These are phyloP conservation scores for Ophioderma brevispina DNA, from an alignment of 35 echinoderm and acorn worm genomes.

Conservation along the genomic window DNA sequence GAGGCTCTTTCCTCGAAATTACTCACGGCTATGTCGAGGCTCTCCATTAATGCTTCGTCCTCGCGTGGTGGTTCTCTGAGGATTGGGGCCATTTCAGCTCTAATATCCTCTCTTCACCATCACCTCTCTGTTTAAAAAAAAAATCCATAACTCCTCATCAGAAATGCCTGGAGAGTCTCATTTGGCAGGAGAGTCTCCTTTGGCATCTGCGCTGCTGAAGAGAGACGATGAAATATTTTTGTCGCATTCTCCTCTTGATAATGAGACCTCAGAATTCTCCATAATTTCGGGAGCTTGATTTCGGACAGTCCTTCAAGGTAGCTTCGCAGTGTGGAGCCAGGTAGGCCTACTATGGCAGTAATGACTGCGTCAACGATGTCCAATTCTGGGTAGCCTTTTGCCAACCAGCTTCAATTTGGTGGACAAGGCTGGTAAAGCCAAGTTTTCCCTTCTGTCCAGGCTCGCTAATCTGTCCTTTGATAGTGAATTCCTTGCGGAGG, in stretches of 20 bases:
- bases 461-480: neutral
- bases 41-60: too few relatives aligned
- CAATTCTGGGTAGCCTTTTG: neutral
- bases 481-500: neutral
- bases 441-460: neutral
- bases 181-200: too few relatives aligned
- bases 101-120: neutral
- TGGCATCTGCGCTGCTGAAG: neutral
- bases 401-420: neutral
- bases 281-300: neutral
- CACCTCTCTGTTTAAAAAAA: neutral
- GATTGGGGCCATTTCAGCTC: too few relatives aligned
- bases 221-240: neutral
- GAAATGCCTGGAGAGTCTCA: too few relatives aligned
- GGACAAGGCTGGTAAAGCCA: neutral
- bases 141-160: too few relatives aligned
- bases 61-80: too few relatives aligned
- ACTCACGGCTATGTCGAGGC: too few relatives aligned
- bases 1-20: too few relatives aligned
- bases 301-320: neutral
- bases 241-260: neutral
- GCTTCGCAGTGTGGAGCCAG: neutral
- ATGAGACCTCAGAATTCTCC: neutral
- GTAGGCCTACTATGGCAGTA: neutral
- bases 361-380: neutral